A percentile compares a stretch with the other conserved stretches of the same genome.
phyloP scores from a whole-genome alignment of 1,140 invertebrate genomes.

The Lethocerus indicus region DNA sequence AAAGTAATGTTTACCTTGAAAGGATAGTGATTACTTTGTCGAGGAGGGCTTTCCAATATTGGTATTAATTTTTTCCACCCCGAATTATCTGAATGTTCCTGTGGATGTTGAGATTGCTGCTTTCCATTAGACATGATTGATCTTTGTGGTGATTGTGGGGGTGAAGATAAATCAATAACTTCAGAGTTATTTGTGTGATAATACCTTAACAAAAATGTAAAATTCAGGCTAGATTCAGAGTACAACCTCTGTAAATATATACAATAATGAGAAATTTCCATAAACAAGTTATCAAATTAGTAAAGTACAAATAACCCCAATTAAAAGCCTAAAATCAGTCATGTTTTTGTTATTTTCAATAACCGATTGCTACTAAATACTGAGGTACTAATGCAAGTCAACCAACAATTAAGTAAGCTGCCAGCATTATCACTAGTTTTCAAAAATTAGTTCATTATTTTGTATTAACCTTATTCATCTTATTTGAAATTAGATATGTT shows the following conservation, averaged over 20 bases:
- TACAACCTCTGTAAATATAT: not conserved
- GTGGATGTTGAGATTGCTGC: not conserved
- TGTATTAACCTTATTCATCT: too few relatives aligned
- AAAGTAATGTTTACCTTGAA: constrained; percentile 28
- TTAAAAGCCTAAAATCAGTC: too few relatives aligned
- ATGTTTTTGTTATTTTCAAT: too few relatives aligned
- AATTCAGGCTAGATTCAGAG: constrained; percentile 1
- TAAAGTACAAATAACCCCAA: not conserved
- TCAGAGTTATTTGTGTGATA: constrained; percentile 14
- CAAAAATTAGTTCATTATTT: too few relatives aligned
- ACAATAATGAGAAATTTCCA: not conserved
- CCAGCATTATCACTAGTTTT: too few relatives aligned
- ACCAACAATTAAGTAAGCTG: too few relatives aligned
- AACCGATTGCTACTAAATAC: too few relatives aligned
- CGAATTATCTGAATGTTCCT: constrained; percentile 16
- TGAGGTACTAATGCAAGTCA: too few relatives aligned
- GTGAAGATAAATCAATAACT: constrained; percentile 22
- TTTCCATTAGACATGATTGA: constrained; percentile 10
- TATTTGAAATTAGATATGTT: too few relatives aligned
- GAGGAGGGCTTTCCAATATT: constrained; percentile 37
- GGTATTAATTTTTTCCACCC: constrained; percentile 37
- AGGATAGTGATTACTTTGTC: constrained; percentile 38
- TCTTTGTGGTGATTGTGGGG: constrained; percentile 20
- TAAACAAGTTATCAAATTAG: not conserved
- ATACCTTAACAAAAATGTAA: constrained; percentile 8